These are phyloP conservation scores for Cuculus canorus DNA, from an alignment of 2,797 vertebrate genomes.

Conservation along the genomic window DNA sequence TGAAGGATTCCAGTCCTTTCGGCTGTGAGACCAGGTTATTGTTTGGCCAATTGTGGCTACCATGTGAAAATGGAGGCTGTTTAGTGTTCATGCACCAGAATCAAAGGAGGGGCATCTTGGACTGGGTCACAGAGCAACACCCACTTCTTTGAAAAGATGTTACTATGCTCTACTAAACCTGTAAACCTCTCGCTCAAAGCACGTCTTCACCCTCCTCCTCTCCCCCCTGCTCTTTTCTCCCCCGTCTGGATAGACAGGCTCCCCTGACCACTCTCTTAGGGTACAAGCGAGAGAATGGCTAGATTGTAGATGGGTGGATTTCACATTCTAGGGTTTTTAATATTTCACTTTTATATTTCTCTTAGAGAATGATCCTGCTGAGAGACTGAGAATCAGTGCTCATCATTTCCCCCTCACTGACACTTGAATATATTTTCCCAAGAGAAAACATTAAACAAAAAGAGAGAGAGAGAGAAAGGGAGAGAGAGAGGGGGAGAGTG, in stretches of 20 bases:
- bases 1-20: slow-evolving; percentile 77
- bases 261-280: slow-evolving; percentile 40
- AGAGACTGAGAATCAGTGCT: slow-evolving; percentile 76
- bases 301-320: slow-evolving; percentile 71
- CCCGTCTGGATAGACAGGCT: slow-evolving; percentile 64
- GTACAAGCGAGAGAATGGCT: slow-evolving; percentile 61
- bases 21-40: slow-evolving; percentile 78
- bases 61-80: slow-evolving; percentile 78
- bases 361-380: slow-evolving; percentile 79
- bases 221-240: neutral
- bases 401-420: slow-evolving; percentile 75
- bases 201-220: slow-evolving; percentile 63
- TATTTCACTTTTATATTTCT: slow-evolving; percentile 84
- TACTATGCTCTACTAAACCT: slow-evolving; percentile 83
- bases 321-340: slow-evolving; percentile 79
- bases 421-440: slow-evolving; percentile 79
- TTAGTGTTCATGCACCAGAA: slow-evolving; percentile 73
- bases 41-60: slow-evolving; percentile 74
- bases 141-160: slow-evolving; percentile 82
- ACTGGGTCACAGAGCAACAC: slow-evolving; percentile 78
- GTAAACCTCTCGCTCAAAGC: slow-evolving; percentile 76
- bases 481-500: slow-evolving; percentile 1
- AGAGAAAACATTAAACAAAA: slow-evolving; percentile 82
- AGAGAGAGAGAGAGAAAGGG: slow-evolving; percentile 17
- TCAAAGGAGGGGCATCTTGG: slow-evolving; percentile 77